Conservation (phyloP, 2,797 vertebrate species). For the Tenualosa ilisha region DNA sequence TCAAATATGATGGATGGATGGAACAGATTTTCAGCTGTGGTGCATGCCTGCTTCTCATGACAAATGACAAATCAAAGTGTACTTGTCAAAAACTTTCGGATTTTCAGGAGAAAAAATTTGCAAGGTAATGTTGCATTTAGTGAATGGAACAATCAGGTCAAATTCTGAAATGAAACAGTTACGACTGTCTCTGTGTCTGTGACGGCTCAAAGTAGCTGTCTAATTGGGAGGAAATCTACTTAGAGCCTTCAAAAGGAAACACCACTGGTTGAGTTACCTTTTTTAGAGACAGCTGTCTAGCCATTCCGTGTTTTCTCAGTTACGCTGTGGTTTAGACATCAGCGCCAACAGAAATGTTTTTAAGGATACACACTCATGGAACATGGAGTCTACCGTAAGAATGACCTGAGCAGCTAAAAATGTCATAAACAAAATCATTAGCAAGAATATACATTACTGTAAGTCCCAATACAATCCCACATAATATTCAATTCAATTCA, state of each 20-base stretch:
- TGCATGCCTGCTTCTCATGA: constrained; percentile 35
- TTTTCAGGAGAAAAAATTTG: background rate
- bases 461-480: background rate
- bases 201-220: constrained; percentile 33
- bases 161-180: constrained; percentile 47
- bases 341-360: background rate
- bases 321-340: background rate
- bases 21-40: constrained; percentile 47
- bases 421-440: constrained; percentile 5
- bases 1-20: background rate
- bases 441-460: background rate
- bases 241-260: constrained; percentile 27
- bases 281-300: background rate
- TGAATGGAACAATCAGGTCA: background rate
- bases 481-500: background rate
- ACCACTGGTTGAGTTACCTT: constrained; percentile 34
- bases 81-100: background rate
- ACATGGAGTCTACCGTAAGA: background rate
- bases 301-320: constrained; percentile 3
- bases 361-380: background rate
- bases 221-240: constrained; percentile 34
- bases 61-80: constrained; percentile 1
- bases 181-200: constrained; percentile 30
- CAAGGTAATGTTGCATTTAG: background rate
- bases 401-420: background rate